phyloP scores from a whole-genome alignment of 2,888 invertebrate genomes.

The Lymantria dispar region DNA sequence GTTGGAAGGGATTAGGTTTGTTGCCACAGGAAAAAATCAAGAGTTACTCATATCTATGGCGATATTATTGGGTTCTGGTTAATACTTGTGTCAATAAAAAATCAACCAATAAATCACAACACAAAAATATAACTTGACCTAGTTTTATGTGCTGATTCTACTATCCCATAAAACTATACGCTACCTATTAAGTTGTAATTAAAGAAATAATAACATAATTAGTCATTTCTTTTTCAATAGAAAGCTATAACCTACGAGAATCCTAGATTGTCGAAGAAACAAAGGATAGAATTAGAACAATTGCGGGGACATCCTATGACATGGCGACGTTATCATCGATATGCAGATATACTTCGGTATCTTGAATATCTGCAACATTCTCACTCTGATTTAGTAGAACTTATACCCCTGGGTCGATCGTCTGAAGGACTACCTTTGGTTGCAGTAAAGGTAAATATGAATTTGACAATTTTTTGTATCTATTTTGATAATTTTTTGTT shows the following conservation, averaged over 20 bases:
- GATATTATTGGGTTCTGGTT: too few relatives aligned
- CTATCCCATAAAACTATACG: too few relatives aligned
- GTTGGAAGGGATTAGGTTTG: too few relatives aligned
- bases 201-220: neutral
- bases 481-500: too few relatives aligned
- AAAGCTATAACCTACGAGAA: slow-evolving; percentile 87
- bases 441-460: slow-evolving; percentile 84
- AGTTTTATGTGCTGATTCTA: too few relatives aligned
- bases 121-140: too few relatives aligned
- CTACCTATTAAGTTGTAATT: neutral
- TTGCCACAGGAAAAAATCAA: too few relatives aligned
- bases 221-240: slow-evolving; percentile 41
- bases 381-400: slow-evolving; percentile 84
- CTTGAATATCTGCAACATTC: slow-evolving; percentile 85
- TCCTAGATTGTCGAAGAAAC: slow-evolving; percentile 84
- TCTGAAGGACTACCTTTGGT: slow-evolving; percentile 87
- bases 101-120: too few relatives aligned
- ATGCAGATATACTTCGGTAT: slow-evolving; percentile 86
- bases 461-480: neutral
- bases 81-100: too few relatives aligned
- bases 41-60: too few relatives aligned
- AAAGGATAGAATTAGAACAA: slow-evolving; percentile 81
- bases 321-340: slow-evolving; percentile 88
- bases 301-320: slow-evolving; percentile 85
- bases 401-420: slow-evolving; percentile 87